phyloP scores from a whole-genome alignment of 1,140 invertebrate genomes.

The Drosophila pallidifrons region DNA sequence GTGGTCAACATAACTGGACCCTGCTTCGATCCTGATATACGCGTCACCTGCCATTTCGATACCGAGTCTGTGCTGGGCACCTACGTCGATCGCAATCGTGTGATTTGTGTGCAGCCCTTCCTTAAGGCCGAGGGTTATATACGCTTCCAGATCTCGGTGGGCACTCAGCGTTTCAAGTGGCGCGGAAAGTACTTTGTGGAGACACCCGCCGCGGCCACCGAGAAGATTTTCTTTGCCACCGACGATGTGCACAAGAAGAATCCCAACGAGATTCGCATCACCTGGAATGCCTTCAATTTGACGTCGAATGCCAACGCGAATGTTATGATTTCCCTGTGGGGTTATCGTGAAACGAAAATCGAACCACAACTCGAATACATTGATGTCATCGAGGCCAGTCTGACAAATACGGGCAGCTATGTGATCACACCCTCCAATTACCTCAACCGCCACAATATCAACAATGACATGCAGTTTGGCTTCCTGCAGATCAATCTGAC shows the following conservation, averaged over 20 bases:
- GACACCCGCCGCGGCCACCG: slow-evolving; percentile 93
- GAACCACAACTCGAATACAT: slow-evolving; percentile 88
- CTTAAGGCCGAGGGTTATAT: slow-evolving; percentile 96
- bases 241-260: slow-evolving; percentile 90
- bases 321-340: slow-evolving; percentile 93
- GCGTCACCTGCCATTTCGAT: slow-evolving; percentile 93
- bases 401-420: slow-evolving; percentile 89
- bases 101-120: slow-evolving; percentile 94
- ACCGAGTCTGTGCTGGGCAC: slow-evolving; percentile 90
- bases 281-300: slow-evolving; percentile 94
- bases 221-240: slow-evolving; percentile 93
- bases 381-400: slow-evolving; percentile 87
- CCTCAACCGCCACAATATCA: slow-evolving; percentile 88
- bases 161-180: slow-evolving; percentile 94
- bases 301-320: slow-evolving; percentile 91
- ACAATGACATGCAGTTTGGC: slow-evolving; percentile 93
- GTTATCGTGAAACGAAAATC: slow-evolving; percentile 93
- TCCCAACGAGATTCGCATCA: slow-evolving; percentile 90
- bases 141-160: slow-evolving; percentile 93
- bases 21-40: slow-evolving; percentile 91
- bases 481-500: slow-evolving; percentile 96
- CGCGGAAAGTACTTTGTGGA: slow-evolving; percentile 96
- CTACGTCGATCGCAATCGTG: slow-evolving; percentile 92
- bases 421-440: slow-evolving; percentile 90
- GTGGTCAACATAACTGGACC: slow-evolving; percentile 98